phyloP scores from a whole-genome alignment of 1,140 invertebrate species.

The Zaprionus africanus region DNA sequence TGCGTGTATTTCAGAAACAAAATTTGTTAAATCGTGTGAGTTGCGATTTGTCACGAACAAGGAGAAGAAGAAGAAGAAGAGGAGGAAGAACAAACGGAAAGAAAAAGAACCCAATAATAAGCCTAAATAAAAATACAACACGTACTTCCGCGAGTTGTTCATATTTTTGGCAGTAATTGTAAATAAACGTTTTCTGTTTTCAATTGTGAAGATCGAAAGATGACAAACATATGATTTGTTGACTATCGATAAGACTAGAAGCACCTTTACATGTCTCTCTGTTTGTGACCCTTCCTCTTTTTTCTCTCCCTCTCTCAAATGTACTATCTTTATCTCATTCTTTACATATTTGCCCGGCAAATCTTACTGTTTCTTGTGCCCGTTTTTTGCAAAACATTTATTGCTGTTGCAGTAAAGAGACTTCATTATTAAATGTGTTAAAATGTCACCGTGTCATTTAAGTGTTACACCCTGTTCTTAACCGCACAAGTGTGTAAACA shows the following conservation, averaged over 20 bases:
- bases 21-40: slow-evolving; percentile 18
- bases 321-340: background rate
- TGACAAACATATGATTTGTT: slow-evolving; percentile 6
- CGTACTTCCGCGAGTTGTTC: slow-evolving; percentile 51
- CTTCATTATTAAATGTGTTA: slow-evolving; percentile 47
- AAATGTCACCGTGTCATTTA: slow-evolving; percentile 62
- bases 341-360: slow-evolving; percentile 9
- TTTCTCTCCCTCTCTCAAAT: background rate
- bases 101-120: slow-evolving; percentile 62
- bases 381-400: slow-evolving; percentile 53
- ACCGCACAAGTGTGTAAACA: slow-evolving; percentile 10
- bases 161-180: slow-evolving; percentile 25
- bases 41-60: slow-evolving; percentile 68
- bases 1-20: slow-evolving; percentile 46
- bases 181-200: slow-evolving; percentile 10
- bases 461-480: slow-evolving; percentile 18
- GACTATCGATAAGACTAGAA: background rate
- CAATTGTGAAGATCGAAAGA: background rate
- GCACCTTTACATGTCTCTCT: background rate
- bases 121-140: slow-evolving; percentile 61
- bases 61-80: slow-evolving; percentile 48
- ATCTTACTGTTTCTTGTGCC: slow-evolving; percentile 41
- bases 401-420: slow-evolving; percentile 33
- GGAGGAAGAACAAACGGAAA: slow-evolving; percentile 24
- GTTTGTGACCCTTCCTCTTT: background rate